phyloP scores from a whole-genome alignment of 30 jellyfish, hydroid and myxozoan genomes.

The Morbakka virulenta region DNA sequence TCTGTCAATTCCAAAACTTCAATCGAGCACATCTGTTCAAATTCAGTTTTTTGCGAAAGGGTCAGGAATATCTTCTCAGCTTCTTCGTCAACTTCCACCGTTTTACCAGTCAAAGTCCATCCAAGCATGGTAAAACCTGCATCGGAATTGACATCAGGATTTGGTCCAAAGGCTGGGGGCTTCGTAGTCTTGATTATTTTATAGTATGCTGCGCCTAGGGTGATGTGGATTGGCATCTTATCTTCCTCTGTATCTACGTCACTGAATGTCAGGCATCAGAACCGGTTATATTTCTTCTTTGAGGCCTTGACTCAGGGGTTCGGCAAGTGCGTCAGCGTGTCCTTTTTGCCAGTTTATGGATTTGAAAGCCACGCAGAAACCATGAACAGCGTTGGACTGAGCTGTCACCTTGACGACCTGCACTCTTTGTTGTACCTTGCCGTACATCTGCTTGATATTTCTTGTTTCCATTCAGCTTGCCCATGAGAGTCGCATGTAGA shows the following conservation, averaged over 20 bases:
- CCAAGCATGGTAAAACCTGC: constrained; percentile 70
- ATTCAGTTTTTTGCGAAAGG: constrained; percentile 35
- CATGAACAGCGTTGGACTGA: constrained; percentile 17
- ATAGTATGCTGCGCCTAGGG: constrained; percentile 45
- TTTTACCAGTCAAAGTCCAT: constrained; percentile 50
- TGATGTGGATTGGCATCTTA: constrained; percentile 59
- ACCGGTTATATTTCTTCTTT: constrained; percentile 26
- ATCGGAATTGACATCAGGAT: constrained; percentile 56
- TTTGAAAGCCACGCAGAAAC: constrained; percentile 1
- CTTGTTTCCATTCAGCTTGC: constrained; percentile 5
- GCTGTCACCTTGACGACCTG: constrained; percentile 8
- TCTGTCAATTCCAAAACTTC: constrained; percentile 56
- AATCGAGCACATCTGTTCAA: constrained; percentile 58
- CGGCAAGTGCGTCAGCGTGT: constrained; percentile 38
- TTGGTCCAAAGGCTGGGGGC: constrained; percentile 61
- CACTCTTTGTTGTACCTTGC: constrained; percentile 16
- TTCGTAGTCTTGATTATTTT: constrained; percentile 50
- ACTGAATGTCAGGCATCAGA: constrained; percentile 5
- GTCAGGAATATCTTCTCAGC: constrained; percentile 34
- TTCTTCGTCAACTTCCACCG: constrained; percentile 38
- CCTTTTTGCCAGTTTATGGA: constrained; percentile 42
- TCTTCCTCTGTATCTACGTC: constrained; percentile 20
- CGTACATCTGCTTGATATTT: constrained; percentile 39
- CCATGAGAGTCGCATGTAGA: constrained; percentile 25
- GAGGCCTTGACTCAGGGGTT: constrained; percentile 24